Base-by-base conservation (phyloP, 92 coral and sea anemone species). In the Palythoa heliodiscus region DNA sequence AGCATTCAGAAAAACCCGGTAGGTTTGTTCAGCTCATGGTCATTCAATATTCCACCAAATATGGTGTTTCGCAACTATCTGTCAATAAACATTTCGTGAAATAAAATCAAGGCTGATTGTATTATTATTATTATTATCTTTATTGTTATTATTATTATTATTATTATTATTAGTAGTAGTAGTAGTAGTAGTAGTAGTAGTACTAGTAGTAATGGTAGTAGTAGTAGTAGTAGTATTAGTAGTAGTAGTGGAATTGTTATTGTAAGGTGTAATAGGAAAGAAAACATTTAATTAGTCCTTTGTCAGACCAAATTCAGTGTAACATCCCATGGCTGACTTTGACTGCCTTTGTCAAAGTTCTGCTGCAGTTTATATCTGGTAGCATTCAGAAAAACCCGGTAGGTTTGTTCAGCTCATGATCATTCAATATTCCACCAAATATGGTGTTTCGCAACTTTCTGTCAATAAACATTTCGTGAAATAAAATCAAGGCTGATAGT, bases 311-410 rank as follows among this genome's bases (percentile, higher is more conserved):
- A 43, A 43, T 43, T 43, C 50, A 43, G 50, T 43, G 50, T 43
- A 43, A 43, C 50, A 43, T 43, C 50, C 9, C 50, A 43, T 43
- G 50, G 50, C 50, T 43, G 9, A 43, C 50, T 43, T 43, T 43
- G 50, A 43, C 50, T 43, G 50, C 50, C 50, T 43, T 43, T 43
- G 50, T 43, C 50, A 43, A 43, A 5, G 50, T 43, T 43, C n/a
- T n/a, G n/a, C n/a, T 96, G 61, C 99, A 96, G 93, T 93, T 96
- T 53, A 94, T 94, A 54, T 94, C 98, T 55, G 95, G 98, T 52
- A 94, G 98, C 72, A 92, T 94, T 11, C 98, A 94, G 88, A 94
- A 94, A 88, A 94, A 94, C 75, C 98, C 95, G 39, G 98, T 94
- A 86, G 53, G 93, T 88, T 9, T 35, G 22, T 43, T 43, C 50